Evolutionary conservation across 2,888 invertebrate genomes (phyloP), one percentile per base, ranked within the genome.

Genomic region (Drosophila peninsularis): DNA sequence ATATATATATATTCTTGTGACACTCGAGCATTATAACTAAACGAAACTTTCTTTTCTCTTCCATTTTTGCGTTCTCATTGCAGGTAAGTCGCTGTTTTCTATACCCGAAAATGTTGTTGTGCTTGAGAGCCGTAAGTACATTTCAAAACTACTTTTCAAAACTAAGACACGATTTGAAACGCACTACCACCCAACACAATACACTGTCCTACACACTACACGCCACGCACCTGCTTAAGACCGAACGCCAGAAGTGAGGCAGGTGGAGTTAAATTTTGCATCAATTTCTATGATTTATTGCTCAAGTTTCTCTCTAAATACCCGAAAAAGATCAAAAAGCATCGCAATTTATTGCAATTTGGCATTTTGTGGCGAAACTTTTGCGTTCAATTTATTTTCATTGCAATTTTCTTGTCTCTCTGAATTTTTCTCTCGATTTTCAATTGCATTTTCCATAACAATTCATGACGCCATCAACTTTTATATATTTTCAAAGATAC

Each of bases 81-180:
- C 71, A 86, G 85, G 85, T 86, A 86, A 86, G 85, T 86, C 85
- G 85, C 85, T 86, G 88, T 85, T 85, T 88, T 86, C 88, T 86
- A 86, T 85, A 79, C 87, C 87, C 78, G 88, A 85, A 86, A 86
- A 86, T 88, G 88, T 85, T 88, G 88, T 88, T 88, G 75, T 86
- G 87, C 88, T 86, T 77, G 85, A 86, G 75, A 88, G 85, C 85
- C 85, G 85, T 86, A 86, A 86, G 85, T 86, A 86, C 88, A 86
- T 88, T 82, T 34, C 19, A 50, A 50, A 50, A 21, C 36, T 50
- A 36, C 36, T 50, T 36, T 14, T 50, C 47, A 61, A 79, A 78
- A 52, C 24, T 24, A 24, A 24, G 24, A 24, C 75, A 73, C 75
- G 61, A 70, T 74, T 62, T 42, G 21, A 57, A 5, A 42, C 19